Evolutionary conservation across 2,113 vertebrate species (phyloP).

Genomic region (Tapirus terrestris): DNA sequence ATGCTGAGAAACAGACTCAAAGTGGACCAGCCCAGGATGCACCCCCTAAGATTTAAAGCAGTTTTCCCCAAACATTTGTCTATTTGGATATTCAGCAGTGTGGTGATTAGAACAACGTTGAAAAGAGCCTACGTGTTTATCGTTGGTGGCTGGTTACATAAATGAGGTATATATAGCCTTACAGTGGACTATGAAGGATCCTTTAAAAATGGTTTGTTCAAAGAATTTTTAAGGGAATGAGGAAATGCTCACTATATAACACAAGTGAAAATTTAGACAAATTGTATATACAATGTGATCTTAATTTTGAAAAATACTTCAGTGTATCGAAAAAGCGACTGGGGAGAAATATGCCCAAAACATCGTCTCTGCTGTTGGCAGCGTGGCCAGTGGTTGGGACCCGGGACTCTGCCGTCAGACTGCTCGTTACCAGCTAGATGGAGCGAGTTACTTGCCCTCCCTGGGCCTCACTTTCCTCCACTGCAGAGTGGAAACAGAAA

Average conservation of each 20-base stretch:
- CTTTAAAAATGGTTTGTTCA: background rate
- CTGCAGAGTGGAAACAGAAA: background rate
- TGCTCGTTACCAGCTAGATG: too few relatives aligned
- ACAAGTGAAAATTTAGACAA: background rate
- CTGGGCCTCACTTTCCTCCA: background rate
- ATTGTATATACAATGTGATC: background rate
- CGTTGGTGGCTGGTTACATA: background rate
- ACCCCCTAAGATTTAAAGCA: background rate
- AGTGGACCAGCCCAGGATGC: background rate
- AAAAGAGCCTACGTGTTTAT: background rate
- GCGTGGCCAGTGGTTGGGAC: background rate
- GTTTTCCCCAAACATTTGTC: background rate
- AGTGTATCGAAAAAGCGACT: background rate
- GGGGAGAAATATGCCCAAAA: background rate
- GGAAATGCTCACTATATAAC: background rate
- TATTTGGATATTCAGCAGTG: background rate
- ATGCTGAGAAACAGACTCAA: background rate
- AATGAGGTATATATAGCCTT: background rate
- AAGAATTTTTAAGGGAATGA: background rate
- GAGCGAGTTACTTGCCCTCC: background rate
- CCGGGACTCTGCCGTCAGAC: background rate
- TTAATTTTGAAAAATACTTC: background rate
- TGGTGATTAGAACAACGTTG: background rate
- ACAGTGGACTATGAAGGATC: background rate
- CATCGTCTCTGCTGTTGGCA: background rate